Evolutionary conservation across 2,888 invertebrate genomes (phyloP), one percentile per base, ranked within the genome.

Genomic region (Seira musarum): DNA sequence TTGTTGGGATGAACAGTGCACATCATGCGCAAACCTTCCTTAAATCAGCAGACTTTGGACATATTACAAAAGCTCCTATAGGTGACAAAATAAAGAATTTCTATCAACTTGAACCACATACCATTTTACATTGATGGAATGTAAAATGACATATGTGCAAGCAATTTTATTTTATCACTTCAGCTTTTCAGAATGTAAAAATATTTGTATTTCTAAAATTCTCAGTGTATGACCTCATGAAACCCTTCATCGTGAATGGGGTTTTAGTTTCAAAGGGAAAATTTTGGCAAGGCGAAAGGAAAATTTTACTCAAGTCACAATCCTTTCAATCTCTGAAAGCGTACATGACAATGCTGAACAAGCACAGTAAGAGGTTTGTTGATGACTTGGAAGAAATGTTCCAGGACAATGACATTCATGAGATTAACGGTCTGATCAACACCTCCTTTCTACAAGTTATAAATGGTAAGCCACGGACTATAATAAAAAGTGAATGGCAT

Each of bases 381-480:
- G 15, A 19, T 1, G 19, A 8, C 0, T 17, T 64, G 10, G 65
- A 49, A 17, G n/a, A n/a, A 1, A 2, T 69, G 1, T 76, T 76
- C 21, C 8, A 35, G n/a, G 76, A 76, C 61, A 53, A 25, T 25
- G 2, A 53, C 5, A 1, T 2, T 15, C 76, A 76, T n/a, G 19
- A 40, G 22, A 21, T 76, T 2, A 76, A 76, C 17, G 69, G 13
- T 0, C 8, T 30, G 17, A 76, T 76, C n/a, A 76, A 64, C n/a
- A 5, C 3, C 0, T 5, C 46, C 1, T 69, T 76, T n/a, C 8
- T 76, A 6, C 10, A 22, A 21, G 30, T 69, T 1, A 69, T 69
- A 2, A 61, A n/a, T 40, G 63, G 71, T 71, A 24, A 46, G 64
- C 10, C 10, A 8, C n/a, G 1, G 30, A 67, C n/a, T 57, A 3